A percentile compares a stretch with the other conserved stretches of the same genome.
Evolutionary conservation across 2,797 vertebrate genomes (phyloP).

Genomic region (Acanthornis magna): DNA sequence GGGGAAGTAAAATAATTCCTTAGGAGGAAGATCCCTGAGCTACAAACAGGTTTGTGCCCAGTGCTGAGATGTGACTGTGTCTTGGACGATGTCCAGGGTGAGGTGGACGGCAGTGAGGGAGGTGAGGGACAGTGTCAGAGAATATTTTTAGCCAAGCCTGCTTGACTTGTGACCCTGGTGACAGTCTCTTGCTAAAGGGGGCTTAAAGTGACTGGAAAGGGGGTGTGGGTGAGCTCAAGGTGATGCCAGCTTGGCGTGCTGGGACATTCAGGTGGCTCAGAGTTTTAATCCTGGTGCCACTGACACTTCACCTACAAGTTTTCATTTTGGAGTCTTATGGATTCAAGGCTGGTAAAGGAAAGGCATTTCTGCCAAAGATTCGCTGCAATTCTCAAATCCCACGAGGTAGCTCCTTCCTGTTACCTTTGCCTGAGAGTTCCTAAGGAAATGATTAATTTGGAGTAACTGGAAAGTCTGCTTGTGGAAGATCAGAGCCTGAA

Average conservation of each 20-base stretch:
- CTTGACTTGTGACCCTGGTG: background rate
- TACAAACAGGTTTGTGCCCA: background rate
- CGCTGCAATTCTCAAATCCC: background rate
- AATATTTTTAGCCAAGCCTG: constrained; percentile 1
- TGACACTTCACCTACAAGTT: background rate
- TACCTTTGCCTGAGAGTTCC: background rate
- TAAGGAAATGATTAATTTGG: background rate
- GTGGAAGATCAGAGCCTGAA: background rate
- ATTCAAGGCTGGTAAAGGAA: background rate
- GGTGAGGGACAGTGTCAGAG: background rate
- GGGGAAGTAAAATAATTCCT: background rate
- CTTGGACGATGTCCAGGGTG: background rate
- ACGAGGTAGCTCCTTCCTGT: background rate
- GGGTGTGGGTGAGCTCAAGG: background rate
- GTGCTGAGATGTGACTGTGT: background rate
- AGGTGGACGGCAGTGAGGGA: background rate
- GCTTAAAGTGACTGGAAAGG: background rate
- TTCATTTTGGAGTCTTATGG: background rate
- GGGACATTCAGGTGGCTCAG: background rate
- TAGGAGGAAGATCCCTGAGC: background rate
- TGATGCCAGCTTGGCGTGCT: background rate
- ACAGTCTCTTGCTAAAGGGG: background rate
- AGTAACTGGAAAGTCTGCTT: background rate
- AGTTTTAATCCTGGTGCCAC: background rate
- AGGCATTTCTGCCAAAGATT: background rate